Evolutionary conservation across 2,113 vertebrate species (phyloP).

Genomic region (Calyptommatus sinebrachiatus): DNA sequence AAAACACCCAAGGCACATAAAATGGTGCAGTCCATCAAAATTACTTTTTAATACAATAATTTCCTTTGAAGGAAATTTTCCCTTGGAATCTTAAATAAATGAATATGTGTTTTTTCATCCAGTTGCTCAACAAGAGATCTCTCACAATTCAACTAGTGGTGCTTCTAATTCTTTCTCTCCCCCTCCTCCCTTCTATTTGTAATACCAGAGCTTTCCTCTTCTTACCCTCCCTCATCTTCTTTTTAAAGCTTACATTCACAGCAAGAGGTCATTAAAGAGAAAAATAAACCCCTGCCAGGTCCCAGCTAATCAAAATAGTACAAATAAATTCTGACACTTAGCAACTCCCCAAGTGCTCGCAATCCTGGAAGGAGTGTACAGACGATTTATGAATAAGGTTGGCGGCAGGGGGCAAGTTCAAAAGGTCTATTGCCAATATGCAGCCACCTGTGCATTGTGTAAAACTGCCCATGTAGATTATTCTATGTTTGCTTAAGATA

Average conservation of each 20-base stretch:
- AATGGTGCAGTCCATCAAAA: accelerated
- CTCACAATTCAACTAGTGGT: background rate
- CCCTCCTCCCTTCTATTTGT: constrained; percentile 29
- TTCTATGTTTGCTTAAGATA: constrained; percentile 34
- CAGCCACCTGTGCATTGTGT: constrained; percentile 30
- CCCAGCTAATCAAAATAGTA: constrained; percentile 75
- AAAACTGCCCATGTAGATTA: background rate
- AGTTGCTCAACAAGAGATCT: background rate
- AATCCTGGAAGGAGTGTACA: constrained; percentile 60
- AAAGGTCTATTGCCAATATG: constrained; percentile 30
- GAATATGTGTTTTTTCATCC: constrained; percentile 3
- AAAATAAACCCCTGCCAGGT: constrained; percentile 76
- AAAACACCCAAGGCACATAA: constrained; percentile 20
- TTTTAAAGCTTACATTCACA: constrained; percentile 66
- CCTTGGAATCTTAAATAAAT: constrained; percentile 26
- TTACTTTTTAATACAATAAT: background rate
- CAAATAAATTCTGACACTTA: constrained; percentile 82
- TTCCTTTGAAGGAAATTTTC: background rate
- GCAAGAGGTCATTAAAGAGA: constrained; percentile 74
- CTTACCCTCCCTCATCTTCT: constrained; percentile 55
- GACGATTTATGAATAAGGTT: constrained; percentile 69
- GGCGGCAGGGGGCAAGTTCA: constrained; percentile 13
- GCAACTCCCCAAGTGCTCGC: constrained; percentile 76
- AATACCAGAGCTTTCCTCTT: constrained; percentile 25
- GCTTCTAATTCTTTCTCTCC: background rate